A percentile compares a stretch with the other conserved stretches of the same genome.
These are phyloP conservation scores for Andrena minutula DNA, from an alignment of 2,888 invertebrate species.

Conservation along the genomic window DNA sequence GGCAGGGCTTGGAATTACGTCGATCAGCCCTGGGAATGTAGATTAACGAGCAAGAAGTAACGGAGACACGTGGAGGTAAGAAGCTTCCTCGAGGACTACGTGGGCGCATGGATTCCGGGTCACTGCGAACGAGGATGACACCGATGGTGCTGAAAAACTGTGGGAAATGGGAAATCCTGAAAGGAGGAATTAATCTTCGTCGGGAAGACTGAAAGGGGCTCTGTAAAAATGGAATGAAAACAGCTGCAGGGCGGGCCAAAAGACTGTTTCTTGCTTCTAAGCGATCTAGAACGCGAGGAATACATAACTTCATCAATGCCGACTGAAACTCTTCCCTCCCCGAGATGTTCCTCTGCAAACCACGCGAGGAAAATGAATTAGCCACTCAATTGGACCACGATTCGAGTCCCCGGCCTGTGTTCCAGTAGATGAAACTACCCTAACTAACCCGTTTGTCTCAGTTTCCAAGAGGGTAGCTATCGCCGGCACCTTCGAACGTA, in stretches of 20 bases:
- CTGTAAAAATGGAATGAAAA: neutral
- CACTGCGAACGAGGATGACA: slow-evolving; percentile 35
- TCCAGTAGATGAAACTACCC: neutral
- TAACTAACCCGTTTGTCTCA: neutral
- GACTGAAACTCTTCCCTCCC: neutral
- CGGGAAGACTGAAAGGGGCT: neutral
- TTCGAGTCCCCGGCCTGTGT: neutral
- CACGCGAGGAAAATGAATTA: slow-evolving; percentile 5
- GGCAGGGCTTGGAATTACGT: slow-evolving; percentile 49
- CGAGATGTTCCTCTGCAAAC: too few relatives aligned
- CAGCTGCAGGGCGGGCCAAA: too few relatives aligned
- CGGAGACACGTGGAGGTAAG: slow-evolving; percentile 39
- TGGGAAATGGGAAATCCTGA: neutral
- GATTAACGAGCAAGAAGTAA: slow-evolving; percentile 63
- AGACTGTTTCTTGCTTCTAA: neutral
- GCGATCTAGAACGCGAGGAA: neutral
- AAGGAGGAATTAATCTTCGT: slow-evolving; percentile 22
- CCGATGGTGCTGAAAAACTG: neutral
- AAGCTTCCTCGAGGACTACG: slow-evolving; percentile 19
- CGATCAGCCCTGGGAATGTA: slow-evolving; percentile 49
- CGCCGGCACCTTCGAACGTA: slow-evolving; percentile 1
- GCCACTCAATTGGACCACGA: neutral
- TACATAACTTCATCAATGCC: neutral
- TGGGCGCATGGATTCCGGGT: slow-evolving; percentile 41
- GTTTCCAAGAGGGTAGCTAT: neutral